Conservation (phyloP, 2,888 invertebrate species). For the Pyralis farinalis region DNA sequence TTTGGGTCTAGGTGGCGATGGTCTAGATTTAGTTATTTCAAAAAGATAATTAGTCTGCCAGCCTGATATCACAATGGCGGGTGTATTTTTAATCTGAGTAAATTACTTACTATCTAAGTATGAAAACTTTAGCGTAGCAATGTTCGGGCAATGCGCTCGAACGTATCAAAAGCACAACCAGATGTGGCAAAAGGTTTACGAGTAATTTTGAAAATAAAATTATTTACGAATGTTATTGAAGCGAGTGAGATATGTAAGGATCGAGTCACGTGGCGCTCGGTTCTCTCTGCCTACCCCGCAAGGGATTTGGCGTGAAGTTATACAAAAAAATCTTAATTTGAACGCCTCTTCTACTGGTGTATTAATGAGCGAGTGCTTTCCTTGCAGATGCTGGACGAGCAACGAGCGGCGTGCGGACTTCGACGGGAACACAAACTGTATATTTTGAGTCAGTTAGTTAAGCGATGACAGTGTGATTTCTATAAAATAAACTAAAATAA, state of each 20-base stretch:
- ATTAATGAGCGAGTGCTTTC: background rate
- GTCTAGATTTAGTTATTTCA: too few species aligned
- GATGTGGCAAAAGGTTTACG: background rate
- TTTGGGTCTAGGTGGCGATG: too few species aligned
- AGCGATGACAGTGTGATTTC: constrained; percentile 32
- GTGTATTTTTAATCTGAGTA: background rate
- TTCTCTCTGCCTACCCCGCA: too few species aligned
- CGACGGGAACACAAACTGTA: constrained; percentile 25
- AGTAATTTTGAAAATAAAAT: background rate
- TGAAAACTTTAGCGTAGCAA: background rate
- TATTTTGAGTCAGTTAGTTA: constrained; percentile 29
- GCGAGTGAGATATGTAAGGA: too few species aligned
- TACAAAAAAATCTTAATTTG: background rate
- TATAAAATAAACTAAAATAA: constrained; percentile 37
- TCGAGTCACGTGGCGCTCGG: too few species aligned
- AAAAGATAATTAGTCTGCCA: too few species aligned
- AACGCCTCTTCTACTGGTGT: background rate
- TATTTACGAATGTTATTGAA: too few species aligned
- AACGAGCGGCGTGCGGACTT: constrained; percentile 1
- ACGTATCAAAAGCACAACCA: background rate
- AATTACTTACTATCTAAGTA: background rate
- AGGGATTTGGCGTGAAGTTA: background rate
- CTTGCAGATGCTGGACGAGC: background rate
- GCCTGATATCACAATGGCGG: background rate
- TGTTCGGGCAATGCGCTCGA: background rate